Conservation (phyloP, 2,888 invertebrate species). For the Tiliacea aurago region DNA sequence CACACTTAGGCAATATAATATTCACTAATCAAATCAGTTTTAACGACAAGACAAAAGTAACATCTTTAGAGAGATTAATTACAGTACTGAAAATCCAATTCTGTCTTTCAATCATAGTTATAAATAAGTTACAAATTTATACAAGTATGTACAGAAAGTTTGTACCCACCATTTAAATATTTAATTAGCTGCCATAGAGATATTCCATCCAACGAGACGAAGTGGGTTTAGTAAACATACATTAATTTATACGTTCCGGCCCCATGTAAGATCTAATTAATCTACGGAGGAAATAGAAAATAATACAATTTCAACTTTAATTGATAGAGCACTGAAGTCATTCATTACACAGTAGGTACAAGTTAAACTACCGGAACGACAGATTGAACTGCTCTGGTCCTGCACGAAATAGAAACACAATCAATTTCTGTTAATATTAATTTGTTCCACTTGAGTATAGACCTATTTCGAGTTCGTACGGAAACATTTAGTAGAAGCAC, state of each 20-base stretch:
- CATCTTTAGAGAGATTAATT: constrained; percentile 9
- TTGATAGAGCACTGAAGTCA: constrained; percentile 82
- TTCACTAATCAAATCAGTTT: constrained; percentile 24
- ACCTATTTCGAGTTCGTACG: constrained; percentile 78
- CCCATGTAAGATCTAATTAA: constrained; percentile 86
- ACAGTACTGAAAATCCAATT: constrained; percentile 12
- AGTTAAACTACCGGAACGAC: constrained; percentile 66
- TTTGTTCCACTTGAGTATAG: constrained; percentile 77
- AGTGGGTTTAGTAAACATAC: constrained; percentile 81
- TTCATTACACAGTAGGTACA: constrained; percentile 73
- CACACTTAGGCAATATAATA: constrained; percentile 49
- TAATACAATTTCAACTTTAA: constrained; percentile 86
- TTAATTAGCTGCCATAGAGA: constrained; percentile 75
- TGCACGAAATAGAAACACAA: constrained; percentile 75
- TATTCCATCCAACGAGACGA: constrained; percentile 78
- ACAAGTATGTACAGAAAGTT: constrained; percentile 66
- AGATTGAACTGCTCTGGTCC: constrained; percentile 64
- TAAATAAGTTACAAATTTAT: constrained; percentile 54
- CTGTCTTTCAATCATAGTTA: constrained; percentile 37
- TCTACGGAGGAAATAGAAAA: constrained; percentile 85
- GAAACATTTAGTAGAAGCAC: constrained; percentile 77
- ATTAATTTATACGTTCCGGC: constrained; percentile 85
- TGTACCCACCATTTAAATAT: constrained; percentile 86
- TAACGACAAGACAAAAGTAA: constrained; percentile 19
- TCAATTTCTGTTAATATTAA: constrained; percentile 71